phyloP scores from a whole-genome alignment of 2,797 vertebrate genomes.

The Eupleurogrammus muticus region DNA sequence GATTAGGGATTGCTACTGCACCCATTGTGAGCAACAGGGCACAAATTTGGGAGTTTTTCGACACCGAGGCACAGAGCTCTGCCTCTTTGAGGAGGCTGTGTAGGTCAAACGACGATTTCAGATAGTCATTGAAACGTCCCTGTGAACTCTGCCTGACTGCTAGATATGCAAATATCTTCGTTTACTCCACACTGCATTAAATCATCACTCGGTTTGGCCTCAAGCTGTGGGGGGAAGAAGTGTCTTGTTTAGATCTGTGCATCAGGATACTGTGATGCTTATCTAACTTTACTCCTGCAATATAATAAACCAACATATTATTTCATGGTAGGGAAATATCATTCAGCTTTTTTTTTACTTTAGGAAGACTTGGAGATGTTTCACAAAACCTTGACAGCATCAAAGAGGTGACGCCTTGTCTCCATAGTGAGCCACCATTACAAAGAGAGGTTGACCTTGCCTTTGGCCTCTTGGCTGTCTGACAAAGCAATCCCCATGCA shows the following conservation, averaged over 20 bases:
- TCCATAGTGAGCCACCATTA: constrained; percentile 66
- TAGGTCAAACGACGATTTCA: constrained; percentile 38
- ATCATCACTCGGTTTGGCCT: constrained; percentile 45
- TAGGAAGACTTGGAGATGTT: constrained; percentile 44
- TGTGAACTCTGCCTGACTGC: constrained; percentile 43
- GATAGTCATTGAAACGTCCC: constrained; percentile 40
- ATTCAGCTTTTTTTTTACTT: constrained; percentile 28
- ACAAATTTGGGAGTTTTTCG: constrained; percentile 27
- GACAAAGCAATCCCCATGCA: constrained; percentile 83
- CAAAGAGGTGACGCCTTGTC: constrained; percentile 74
- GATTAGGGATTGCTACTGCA: constrained; percentile 50
- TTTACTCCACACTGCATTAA: constrained; percentile 42
- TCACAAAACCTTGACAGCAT: constrained; percentile 59
- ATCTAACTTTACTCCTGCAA: not conserved
- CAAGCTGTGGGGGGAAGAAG: constrained; percentile 21
- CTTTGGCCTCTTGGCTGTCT: constrained; percentile 85
- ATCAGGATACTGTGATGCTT: constrained; percentile 8
- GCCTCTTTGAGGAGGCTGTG: constrained; percentile 13
- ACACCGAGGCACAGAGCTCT: not conserved
- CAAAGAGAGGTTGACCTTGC: constrained; percentile 82
- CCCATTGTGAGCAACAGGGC: constrained; percentile 23
- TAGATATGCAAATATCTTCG: constrained; percentile 57
- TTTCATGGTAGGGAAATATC: constrained; percentile 14
- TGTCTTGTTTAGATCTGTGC: constrained; percentile 24
- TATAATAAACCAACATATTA: constrained; percentile 7